A percentile compares a stretch with the other conserved stretches of the same genome.
phyloP scores from a whole-genome alignment of 2,797 vertebrate species.

The Tamandua tetradactyla region DNA sequence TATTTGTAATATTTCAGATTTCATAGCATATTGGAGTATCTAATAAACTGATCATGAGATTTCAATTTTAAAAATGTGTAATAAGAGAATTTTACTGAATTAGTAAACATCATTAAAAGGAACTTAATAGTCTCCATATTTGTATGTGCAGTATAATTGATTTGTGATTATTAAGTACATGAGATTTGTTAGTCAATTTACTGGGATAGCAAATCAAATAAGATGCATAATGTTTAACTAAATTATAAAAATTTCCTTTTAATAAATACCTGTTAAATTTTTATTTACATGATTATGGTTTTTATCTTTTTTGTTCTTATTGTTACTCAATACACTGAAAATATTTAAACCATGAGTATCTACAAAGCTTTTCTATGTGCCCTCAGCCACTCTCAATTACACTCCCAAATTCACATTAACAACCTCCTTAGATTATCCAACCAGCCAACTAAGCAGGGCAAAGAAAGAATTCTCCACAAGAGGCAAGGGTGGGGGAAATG shows the following conservation, averaged over 20 bases:
- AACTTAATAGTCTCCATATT: neutral
- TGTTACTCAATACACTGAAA: neutral
- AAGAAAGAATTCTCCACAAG: neutral
- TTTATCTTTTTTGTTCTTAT: neutral
- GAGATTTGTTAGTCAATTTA: neutral
- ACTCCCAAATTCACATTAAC: neutral
- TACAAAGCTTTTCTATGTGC: neutral
- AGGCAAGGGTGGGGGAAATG: neutral
- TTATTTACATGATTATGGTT: neutral
- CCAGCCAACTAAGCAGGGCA: neutral
- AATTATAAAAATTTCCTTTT: neutral
- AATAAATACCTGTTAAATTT: constrained; percentile 22
- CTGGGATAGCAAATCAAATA: neutral
- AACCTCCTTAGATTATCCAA: neutral
- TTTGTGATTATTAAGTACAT: neutral
- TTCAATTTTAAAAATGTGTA: neutral
- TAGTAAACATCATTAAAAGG: neutral
- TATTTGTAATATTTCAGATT: neutral
- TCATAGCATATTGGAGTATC: neutral
- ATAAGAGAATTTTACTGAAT: neutral
- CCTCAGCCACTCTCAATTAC: neutral
- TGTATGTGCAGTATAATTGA: constrained; percentile 5
- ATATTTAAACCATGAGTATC: neutral
- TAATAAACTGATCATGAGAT: neutral
- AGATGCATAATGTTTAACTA: neutral